Percentiles rank a stretch among this genome's conserved stretches.
Evolutionary conservation across 2,888 invertebrate genomes (phyloP).

Genomic region (Arrhopalites spinosus): DNA sequence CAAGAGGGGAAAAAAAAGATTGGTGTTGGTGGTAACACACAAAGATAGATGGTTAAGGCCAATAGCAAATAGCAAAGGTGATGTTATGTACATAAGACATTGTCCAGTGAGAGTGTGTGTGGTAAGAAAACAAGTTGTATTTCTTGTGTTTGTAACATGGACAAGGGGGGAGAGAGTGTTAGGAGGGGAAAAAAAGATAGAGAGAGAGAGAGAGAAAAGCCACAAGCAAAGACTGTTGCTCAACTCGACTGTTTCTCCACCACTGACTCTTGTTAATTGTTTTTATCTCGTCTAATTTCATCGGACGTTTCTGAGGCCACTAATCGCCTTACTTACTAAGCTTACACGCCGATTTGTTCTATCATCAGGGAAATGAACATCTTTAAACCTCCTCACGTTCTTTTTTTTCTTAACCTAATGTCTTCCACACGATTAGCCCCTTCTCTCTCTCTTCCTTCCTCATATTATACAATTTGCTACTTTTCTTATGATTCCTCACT

Average conservation of each 20-base stretch:
- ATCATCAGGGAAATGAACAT: conserved; percentile 41
- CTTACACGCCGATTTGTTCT: conserved; percentile 50
- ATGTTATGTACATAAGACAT: not conserved
- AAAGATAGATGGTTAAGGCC: too few species aligned
- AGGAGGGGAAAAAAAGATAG: not conserved
- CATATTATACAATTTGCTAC: too few species aligned
- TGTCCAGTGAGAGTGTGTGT: conserved; percentile 3
- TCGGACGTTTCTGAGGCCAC: conserved; percentile 54
- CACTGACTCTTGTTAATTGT: conserved; percentile 48
- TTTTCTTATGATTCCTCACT: not conserved
- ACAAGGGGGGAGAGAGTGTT: conserved; percentile 2
- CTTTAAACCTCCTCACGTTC: conserved; percentile 40
- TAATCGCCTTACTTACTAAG: conserved; percentile 53
- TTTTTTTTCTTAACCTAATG: conserved; percentile 38
- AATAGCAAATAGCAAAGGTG: not conserved
- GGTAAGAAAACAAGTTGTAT: too few species aligned
- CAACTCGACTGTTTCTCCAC: not conserved
- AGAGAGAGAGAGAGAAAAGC: conserved; percentile 2
- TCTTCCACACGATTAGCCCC: conserved; percentile 31
- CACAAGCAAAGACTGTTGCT: not conserved
- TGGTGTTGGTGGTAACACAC: too few species aligned
- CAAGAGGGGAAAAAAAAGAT: not conserved
- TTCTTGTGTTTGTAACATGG: too few species aligned
- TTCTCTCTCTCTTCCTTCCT: not conserved
- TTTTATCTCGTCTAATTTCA: conserved; percentile 56